Evolutionary conservation across 2,797 vertebrate genomes (phyloP).

Genomic region (Hippopotamyrus pictus): DNA sequence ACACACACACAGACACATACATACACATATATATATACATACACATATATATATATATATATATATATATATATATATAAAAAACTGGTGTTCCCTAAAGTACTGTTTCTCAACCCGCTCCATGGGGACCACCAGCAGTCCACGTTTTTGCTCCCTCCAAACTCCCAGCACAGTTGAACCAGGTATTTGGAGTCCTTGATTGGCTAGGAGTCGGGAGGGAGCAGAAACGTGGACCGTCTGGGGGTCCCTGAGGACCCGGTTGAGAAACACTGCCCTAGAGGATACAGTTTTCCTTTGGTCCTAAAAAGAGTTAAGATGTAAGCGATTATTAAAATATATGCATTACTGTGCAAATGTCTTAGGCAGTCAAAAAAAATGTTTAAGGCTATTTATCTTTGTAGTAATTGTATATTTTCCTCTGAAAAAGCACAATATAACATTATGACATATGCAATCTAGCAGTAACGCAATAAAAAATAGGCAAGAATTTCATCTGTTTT

Average conservation of each 20-base stretch:
- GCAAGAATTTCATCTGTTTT: neutral
- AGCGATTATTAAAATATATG: neutral
- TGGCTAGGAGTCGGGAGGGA: neutral
- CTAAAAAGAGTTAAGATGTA: neutral
- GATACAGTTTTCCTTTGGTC: neutral
- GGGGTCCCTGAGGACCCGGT: neutral
- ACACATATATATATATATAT: too few relatives aligned
- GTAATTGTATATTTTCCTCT: too few relatives aligned
- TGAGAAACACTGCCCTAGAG: neutral
- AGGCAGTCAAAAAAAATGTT: neutral
- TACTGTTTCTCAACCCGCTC: neutral
- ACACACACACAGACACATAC: neutral
- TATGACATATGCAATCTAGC: neutral
- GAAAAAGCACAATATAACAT: neutral
- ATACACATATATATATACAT: neutral
- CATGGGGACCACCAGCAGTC: neutral
- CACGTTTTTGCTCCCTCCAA: neutral
- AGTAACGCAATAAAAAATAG: neutral
- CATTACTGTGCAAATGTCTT: neutral
- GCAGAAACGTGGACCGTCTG: neutral
- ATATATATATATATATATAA: too few relatives aligned
- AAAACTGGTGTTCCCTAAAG: neutral
- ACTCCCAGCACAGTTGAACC: neutral
- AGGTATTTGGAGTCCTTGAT: neutral
- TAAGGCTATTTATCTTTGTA: neutral